Conservation (phyloP, 2,113 vertebrate genomes). For the Dascyllus trimaculatus region DNA sequence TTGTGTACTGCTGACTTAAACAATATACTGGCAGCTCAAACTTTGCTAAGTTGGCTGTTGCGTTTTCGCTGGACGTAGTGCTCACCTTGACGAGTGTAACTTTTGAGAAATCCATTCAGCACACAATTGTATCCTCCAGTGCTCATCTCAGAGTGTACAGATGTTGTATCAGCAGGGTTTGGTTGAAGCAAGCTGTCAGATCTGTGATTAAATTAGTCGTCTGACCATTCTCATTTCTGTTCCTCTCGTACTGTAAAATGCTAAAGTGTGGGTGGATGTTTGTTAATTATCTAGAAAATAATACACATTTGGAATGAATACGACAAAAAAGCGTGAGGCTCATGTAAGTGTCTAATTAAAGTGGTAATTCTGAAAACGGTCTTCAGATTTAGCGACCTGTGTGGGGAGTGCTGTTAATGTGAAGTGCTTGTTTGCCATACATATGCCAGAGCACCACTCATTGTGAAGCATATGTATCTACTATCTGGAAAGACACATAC, state of each 20-base stretch:
- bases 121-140: background rate
- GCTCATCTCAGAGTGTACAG: background rate
- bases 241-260: no score
- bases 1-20: constrained; percentile 23
- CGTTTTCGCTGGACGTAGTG: background rate
- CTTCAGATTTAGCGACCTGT: background rate
- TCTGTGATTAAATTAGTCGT: constrained; percentile 15
- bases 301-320: background rate
- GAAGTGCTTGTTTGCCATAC: no score
- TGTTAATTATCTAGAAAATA: constrained; percentile 30
- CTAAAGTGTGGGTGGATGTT: constrained; percentile 13
- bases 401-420: background rate
- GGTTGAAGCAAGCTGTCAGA: background rate
- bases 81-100: constrained; percentile 9
- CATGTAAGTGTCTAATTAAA: background rate
- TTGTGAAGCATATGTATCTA: background rate
- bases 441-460: background rate
- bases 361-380: background rate
- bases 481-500: background rate
- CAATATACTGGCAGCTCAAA: constrained; percentile 5
- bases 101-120: background rate
- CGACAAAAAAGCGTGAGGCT: background rate
- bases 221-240: background rate
- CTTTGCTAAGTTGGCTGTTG: constrained; percentile 1
- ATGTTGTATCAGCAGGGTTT: constrained; percentile 3